Base-by-base conservation (phyloP, 2,113 vertebrate species). In the Saccopteryx bilineata region DNA sequence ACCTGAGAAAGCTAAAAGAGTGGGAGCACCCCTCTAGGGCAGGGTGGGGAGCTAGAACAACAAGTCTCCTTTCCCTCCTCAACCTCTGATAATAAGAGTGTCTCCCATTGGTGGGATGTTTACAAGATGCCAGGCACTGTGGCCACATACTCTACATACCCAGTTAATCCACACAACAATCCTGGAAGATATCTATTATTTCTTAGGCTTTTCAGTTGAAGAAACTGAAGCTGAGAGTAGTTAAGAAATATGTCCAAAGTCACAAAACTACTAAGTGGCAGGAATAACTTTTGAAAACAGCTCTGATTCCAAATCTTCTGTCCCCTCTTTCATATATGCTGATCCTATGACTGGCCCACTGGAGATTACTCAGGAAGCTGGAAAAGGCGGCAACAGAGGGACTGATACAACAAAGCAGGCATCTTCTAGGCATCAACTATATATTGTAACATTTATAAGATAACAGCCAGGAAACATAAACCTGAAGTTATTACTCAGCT, bases 201-300 rank as follows among this genome's bases (percentile, higher is more conserved):
- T 33, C 2, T 90, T 69, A 28, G 14, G 19, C 15, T 69, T 86
- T 23, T 79, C 63, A 74, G 39, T 60, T 92, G 10, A 88, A 87
- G 48, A 82, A 78, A 66, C 46, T 39, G 28, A 54, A 79, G 13
- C 75, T 83, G 8, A 71, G 60, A 74, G 7, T 48, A 50, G 39
- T 46, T 71, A 66, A 68, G 86, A 83, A 95, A 78, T 5, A n/a
- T 92, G 26, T 68, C 74, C 46, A 48, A 82, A 13, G 21, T 91
- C 68, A 86, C 24, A 91, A 26, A 89, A 9, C 72, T 46, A 58
- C 15, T 15, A 75, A 93, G 9, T 7, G 52, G 18, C 28, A 79
- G 52, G 79, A 18, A 5, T 74, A 28, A 17, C 61, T 54, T 50
- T 52, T 68, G 28, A 50, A 58, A 93, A 72, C 54, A 81, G 28